These are phyloP conservation scores for Polydesmus complanatus DNA, from an alignment of 2,888 invertebrate species.

Conservation along the genomic window DNA sequence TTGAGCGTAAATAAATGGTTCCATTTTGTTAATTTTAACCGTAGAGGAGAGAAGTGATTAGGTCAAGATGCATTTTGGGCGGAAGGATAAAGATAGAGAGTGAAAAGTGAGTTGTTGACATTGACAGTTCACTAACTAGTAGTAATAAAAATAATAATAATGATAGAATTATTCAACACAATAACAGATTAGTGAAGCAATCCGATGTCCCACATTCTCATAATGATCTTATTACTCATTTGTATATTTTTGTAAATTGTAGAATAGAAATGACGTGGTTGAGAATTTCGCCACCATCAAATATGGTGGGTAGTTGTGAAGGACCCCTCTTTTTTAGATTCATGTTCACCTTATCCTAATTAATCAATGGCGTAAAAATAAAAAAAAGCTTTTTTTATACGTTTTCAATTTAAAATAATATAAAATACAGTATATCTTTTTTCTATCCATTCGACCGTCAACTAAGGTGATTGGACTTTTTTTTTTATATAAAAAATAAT, in stretches of 20 bases:
- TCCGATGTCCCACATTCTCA: neutral
- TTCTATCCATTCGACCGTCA: no score
- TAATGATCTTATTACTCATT: neutral
- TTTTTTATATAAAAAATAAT: no score
- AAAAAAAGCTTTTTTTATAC: no score
- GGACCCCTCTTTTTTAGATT: neutral
- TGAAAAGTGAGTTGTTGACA: neutral
- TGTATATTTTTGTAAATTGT: neutral
- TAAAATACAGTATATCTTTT: no score
- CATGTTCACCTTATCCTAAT: neutral
- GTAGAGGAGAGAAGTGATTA: neutral
- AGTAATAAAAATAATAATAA: neutral
- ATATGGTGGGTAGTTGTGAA: neutral
- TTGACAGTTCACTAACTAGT: neutral
- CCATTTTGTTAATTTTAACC: no score
- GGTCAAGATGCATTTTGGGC: neutral
- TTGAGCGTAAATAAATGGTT: no score
- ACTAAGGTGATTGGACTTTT: no score
- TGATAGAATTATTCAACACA: neutral
- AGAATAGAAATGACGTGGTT: no score
- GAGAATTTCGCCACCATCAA: neutral
- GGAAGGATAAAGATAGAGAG: no score
- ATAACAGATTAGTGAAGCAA: neutral
- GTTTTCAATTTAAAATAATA: no score
- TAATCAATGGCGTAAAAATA: no score